A percentile compares a stretch with the other conserved stretches of the same genome.
These are phyloP conservation scores for Neuroterus valhalla DNA, from an alignment of 1,140 invertebrate genomes.

Conservation along the genomic window DNA sequence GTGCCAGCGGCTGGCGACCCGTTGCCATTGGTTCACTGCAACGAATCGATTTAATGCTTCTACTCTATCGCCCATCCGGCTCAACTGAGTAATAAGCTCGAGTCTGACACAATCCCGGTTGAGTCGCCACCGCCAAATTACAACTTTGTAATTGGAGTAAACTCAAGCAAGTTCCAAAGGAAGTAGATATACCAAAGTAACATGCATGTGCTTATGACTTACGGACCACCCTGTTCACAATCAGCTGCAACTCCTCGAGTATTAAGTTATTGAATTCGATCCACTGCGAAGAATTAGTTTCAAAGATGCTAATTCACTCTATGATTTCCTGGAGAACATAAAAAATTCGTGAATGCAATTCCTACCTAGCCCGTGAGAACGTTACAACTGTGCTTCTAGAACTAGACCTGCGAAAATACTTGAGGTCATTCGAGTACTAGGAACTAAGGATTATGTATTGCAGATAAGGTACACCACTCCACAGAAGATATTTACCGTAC, in stretches of 20 bases:
- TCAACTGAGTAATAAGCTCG: slow-evolving; percentile 45
- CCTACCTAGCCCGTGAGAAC: too few relatives aligned
- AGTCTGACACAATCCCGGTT: slow-evolving; percentile 49
- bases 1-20: slow-evolving; percentile 33
- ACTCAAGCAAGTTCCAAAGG: slow-evolving; percentile 37
- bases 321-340: slow-evolving; percentile 4
- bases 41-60: slow-evolving; percentile 51
- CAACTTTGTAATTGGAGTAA: slow-evolving; percentile 55
- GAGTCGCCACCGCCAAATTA: slow-evolving; percentile 20
- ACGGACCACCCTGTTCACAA: slow-evolving; percentile 27
- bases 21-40: slow-evolving; percentile 35
- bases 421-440: slow-evolving; percentile 36
- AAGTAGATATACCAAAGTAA: slow-evolving; percentile 39
- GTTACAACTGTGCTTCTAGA: too few relatives aligned
- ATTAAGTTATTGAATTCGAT: slow-evolving; percentile 47
- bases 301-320: slow-evolving; percentile 36
- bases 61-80: not conserved
- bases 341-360: too few relatives aligned
- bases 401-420: not conserved
- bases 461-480: too few relatives aligned
- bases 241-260: slow-evolving; percentile 45
- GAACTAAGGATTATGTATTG: not conserved
- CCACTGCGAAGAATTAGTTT: slow-evolving; percentile 44
- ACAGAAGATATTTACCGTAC: too few relatives aligned
- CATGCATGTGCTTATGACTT: not conserved